Conservation (phyloP, 1,140 invertebrate species). For the Cheumatopsyche charites region DNA sequence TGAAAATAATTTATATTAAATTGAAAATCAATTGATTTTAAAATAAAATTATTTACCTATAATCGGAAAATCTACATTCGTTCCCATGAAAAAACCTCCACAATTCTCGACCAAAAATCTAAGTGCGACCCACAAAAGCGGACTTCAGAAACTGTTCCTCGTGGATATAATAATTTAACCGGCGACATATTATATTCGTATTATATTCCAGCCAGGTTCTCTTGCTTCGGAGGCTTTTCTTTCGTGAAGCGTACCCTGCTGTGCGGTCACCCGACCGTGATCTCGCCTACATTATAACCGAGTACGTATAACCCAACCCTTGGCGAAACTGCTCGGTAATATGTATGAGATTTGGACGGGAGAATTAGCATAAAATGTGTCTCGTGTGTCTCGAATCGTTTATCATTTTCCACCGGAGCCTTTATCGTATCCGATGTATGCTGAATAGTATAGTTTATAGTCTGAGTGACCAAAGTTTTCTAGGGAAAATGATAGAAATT, state of each 20-base stretch:
- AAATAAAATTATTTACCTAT: no score
- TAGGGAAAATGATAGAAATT: no score
- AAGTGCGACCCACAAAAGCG: no score
- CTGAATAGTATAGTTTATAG: not conserved
- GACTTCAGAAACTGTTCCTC: no score
- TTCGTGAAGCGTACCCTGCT: not conserved
- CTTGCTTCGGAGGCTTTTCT: not conserved
- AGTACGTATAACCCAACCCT: not conserved
- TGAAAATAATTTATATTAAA: no score
- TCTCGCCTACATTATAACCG: not conserved
- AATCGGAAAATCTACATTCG: no score
- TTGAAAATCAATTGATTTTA: no score
- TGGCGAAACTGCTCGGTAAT: conserved; percentile 34
- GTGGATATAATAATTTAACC: conserved; percentile 14
- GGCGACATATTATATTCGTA: conserved; percentile 25
- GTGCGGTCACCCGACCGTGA: conserved; percentile 23
- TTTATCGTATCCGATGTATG: conserved; percentile 24
- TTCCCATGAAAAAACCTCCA: no score
- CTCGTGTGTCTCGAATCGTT: conserved; percentile 46
- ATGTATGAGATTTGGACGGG: conserved; percentile 46
- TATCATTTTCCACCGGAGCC: conserved; percentile 39
- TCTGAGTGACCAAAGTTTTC: no score
- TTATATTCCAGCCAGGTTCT: conserved; percentile 16
- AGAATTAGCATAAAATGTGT: conserved; percentile 49
- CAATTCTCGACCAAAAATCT: no score